Evolutionary conservation across 1,140 invertebrate genomes (phyloP).

Genomic region (fruit fly (Drosophila melanogaster)): DNA sequence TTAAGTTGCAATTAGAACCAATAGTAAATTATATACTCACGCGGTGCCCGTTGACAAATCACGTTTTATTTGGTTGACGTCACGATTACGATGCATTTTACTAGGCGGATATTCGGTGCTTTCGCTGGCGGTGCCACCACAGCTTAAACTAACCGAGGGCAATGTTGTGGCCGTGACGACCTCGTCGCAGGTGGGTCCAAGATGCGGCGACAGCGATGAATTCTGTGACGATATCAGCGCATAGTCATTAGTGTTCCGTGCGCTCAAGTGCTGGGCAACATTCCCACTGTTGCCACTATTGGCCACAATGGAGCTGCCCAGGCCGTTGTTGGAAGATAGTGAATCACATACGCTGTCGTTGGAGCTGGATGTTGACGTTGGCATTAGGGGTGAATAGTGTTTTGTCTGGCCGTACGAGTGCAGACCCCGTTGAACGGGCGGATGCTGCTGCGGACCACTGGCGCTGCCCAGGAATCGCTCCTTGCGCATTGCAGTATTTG

Average conservation of each 20-base stretch:
- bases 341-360: conserved; percentile 89
- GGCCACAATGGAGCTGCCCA: conserved; percentile 32
- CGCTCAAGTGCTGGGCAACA: conserved; percentile 44
- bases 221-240: conserved; percentile 61
- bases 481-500: conserved; percentile 66
- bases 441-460: conserved; percentile 69
- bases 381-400: conserved; percentile 71
- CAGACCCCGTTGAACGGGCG: conserved; percentile 72
- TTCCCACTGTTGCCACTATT: conserved; percentile 40
- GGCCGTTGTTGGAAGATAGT: conserved; percentile 86
- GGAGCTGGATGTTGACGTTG: conserved; percentile 88
- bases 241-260: conserved; percentile 68
- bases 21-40: conserved; percentile 53
- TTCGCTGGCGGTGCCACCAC: conserved; percentile 67
- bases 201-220: conserved; percentile 64
- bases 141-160: conserved; percentile 62
- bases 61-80: conserved; percentile 80
- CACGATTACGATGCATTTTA: conserved; percentile 83
- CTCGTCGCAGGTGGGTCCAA: conserved; percentile 77
- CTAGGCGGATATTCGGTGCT: conserved; percentile 75
- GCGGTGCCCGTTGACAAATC: conserved; percentile 78
- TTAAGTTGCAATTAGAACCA: neutral
- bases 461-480: conserved; percentile 57
- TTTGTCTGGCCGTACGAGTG: conserved; percentile 70
- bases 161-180: conserved; percentile 74